These are phyloP conservation scores for Stichopus horrens DNA, from an alignment of 53 echinoderm and acorn worm genomes.

Conservation along the genomic window DNA sequence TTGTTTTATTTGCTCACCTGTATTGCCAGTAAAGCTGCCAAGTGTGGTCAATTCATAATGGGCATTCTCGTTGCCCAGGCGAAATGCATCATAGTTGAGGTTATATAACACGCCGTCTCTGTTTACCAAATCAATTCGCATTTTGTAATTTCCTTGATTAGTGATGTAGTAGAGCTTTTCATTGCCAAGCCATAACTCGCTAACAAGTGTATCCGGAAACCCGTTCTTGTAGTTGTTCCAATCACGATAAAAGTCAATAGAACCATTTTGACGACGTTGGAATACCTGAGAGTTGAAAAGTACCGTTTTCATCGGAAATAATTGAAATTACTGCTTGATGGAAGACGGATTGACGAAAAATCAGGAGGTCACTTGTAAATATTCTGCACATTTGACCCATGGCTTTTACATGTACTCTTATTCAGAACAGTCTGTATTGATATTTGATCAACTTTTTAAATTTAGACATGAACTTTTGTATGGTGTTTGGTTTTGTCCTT, in stretches of 20 bases:
- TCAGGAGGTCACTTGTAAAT: no score
- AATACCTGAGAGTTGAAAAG: not conserved
- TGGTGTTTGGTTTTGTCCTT: no score
- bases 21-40: constrained; percentile 34
- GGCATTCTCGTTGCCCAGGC: not conserved
- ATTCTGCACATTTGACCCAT: no score
- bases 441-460: no score
- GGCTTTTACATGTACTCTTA: no score
- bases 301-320: no score
- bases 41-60: not conserved
- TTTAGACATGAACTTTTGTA: no score
- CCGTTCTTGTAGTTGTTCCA: constrained; percentile 21
- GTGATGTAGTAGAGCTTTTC: constrained; percentile 26
- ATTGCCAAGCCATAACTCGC: constrained; percentile 28
- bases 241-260: constrained; percentile 19
- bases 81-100: constrained; percentile 15
- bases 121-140: constrained; percentile 29
- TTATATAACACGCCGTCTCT: not conserved
- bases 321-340: no score
- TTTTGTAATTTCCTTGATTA: constrained; percentile 1
- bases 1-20: not conserved
- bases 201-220: not conserved
- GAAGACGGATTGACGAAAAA: no score
- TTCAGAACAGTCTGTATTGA: no score
- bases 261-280: constrained; percentile 28